A percentile compares a stretch with the other conserved stretches of the same genome.
Evolutionary conservation across 2,888 invertebrate species (phyloP).

Genomic region (Pemphredon lugubris): DNA sequence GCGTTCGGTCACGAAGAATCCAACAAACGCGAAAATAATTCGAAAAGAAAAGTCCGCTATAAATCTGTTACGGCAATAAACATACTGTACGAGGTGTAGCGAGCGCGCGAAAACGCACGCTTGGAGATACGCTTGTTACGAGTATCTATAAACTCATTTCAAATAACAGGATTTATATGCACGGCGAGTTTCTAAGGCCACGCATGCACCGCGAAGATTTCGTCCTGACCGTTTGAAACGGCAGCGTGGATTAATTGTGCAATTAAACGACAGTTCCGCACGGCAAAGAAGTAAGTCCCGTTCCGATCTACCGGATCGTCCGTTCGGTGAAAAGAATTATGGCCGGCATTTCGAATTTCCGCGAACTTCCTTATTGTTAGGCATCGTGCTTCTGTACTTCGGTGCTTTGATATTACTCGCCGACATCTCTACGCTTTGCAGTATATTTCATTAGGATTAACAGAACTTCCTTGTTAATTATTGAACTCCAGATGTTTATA

Average conservation of each 20-base stretch:
- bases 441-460: too few relatives aligned
- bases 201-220: constrained; percentile 17
- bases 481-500: too few relatives aligned
- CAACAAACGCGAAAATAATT: too few relatives aligned
- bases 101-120: constrained; percentile 7
- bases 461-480: too few relatives aligned
- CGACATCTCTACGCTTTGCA: too few relatives aligned
- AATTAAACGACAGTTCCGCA: constrained; percentile 22
- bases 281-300: neutral
- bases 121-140: constrained; percentile 15
- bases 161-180: constrained; percentile 30
- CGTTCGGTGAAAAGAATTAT: too few relatives aligned
- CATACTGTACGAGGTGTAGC: neutral
- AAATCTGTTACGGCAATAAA: constrained; percentile 32
- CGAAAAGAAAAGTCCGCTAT: constrained; percentile 15
- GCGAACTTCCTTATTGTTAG: too few relatives aligned
- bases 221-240: constrained; percentile 30
- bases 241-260: constrained; percentile 38
- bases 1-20: too few relatives aligned
- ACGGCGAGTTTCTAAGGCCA: constrained; percentile 3
- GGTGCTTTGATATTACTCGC: too few relatives aligned
- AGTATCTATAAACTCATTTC: constrained; percentile 40
- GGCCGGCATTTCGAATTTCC: too few relatives aligned
- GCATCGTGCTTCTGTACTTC: too few relatives aligned
- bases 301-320: neutral